These are phyloP conservation scores for Lithobates pipiens DNA, from an alignment of 2,797 vertebrate species.

Conservation along the genomic window DNA sequence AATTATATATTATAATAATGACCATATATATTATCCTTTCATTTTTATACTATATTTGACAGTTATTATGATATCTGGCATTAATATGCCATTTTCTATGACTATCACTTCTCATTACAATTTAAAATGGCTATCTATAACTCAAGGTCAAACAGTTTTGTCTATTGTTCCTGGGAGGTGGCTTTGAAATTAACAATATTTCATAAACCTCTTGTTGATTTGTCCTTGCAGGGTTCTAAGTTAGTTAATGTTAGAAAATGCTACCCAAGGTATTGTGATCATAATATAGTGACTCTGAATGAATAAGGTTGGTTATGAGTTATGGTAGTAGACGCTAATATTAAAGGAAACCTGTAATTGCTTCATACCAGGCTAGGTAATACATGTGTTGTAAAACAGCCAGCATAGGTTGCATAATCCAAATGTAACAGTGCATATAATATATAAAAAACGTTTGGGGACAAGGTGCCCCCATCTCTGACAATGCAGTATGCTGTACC, in stretches of 20 bases:
- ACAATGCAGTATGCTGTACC: too few relatives aligned
- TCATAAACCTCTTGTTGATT: conserved; percentile 33
- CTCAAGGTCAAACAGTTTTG: conserved; percentile 42
- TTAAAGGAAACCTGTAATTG: too few relatives aligned
- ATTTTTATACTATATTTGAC: conserved; percentile 3
- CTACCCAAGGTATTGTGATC: not conserved
- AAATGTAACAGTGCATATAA: too few relatives aligned
- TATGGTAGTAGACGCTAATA: too few relatives aligned
- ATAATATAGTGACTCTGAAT: not conserved
- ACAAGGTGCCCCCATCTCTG: too few relatives aligned
- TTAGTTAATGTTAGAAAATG: not conserved
- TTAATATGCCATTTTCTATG: conserved; percentile 28
- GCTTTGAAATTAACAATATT: conserved; percentile 36
- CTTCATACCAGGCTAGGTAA: too few relatives aligned
- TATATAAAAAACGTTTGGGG: too few relatives aligned
- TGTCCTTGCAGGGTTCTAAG: conserved; percentile 2
- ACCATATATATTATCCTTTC: conserved; percentile 5
- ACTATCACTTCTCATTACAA: conserved; percentile 39
- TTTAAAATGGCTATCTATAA: conserved; percentile 31
- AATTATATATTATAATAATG: not conserved
- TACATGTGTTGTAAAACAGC: too few relatives aligned
- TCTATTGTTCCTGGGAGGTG: not conserved
- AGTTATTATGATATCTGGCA: conserved; percentile 41
- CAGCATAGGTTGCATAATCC: too few relatives aligned
- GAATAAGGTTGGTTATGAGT: not conserved